Conservation (phyloP, 2,888 invertebrate species). For the Cataglyphis cursor region DNA sequence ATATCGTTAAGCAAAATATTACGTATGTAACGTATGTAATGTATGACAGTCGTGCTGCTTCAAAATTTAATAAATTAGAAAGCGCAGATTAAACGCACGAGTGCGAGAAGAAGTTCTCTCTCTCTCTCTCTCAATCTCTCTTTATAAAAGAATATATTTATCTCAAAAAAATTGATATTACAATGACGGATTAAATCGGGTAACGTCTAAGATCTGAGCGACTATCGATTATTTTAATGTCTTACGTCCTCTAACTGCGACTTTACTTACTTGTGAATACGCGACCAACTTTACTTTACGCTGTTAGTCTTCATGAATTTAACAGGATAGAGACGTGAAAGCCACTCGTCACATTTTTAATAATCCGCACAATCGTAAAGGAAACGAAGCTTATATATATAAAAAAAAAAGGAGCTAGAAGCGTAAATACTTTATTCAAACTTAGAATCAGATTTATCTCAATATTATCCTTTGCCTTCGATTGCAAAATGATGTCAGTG, state of each 20-base stretch:
- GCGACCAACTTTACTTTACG: conserved; percentile 43
- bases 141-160: neutral
- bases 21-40: neutral
- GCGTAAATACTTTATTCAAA: neutral
- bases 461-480: neutral
- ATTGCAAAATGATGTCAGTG: conserved; percentile 26
- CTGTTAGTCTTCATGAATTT: conserved; percentile 45
- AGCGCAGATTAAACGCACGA: neutral
- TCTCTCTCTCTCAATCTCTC: neutral
- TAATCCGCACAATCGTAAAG: neutral
- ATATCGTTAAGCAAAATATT: conserved; percentile 25
- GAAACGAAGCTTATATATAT: neutral
- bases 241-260: conserved; percentile 21
- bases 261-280: conserved; percentile 50
- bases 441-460: conserved; percentile 11
- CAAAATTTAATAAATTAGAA: neutral
- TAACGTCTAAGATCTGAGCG: conserved; percentile 40
- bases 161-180: conserved; percentile 35
- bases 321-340: conserved; percentile 33
- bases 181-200: conserved; percentile 22
- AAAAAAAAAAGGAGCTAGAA: neutral
- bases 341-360: conserved; percentile 34
- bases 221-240: conserved; percentile 48
- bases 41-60: neutral
- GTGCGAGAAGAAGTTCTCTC: neutral